Percentiles rank a stretch among this genome's conserved stretches.
phyloP scores from a whole-genome alignment of 2,888 invertebrate species.

The Amphiduros pacificus region DNA sequence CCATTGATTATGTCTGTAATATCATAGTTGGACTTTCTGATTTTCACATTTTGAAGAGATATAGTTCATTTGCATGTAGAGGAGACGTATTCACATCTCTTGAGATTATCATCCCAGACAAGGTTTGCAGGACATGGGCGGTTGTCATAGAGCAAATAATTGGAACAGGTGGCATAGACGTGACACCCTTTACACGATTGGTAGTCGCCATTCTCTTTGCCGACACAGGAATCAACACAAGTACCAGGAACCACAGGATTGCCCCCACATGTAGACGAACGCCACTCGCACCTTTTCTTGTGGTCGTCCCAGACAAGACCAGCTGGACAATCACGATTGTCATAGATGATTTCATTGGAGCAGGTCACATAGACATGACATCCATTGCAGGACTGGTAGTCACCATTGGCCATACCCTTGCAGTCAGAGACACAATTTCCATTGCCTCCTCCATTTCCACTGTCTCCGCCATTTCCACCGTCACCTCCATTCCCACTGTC shows the following conservation, averaged over 20 bases:
- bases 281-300: constrained; percentile 5
- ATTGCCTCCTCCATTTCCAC: too few species aligned
- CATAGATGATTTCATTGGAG: too few species aligned
- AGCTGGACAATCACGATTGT: neutral
- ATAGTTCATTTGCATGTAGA: constrained; percentile 37
- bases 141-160: constrained; percentile 30
- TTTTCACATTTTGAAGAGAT: too few species aligned
- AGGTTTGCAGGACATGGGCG: constrained; percentile 35
- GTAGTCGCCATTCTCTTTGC: constrained; percentile 33
- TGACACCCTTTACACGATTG: constrained; percentile 37
- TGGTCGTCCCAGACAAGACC: constrained; percentile 1
- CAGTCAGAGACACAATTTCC: constrained; percentile 28
- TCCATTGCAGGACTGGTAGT: constrained; percentile 36
- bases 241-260: too few species aligned
- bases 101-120: constrained; percentile 37
- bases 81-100: constrained; percentile 34
- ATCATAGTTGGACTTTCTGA: too few species aligned
- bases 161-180: constrained; percentile 36
- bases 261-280: constrained; percentile 5
- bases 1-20: too few species aligned
- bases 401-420: constrained; percentile 24
- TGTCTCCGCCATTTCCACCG: too few species aligned
- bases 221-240: constrained; percentile 28
- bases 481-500: too few species aligned
- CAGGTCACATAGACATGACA: constrained; percentile 31